Evolutionary conservation across 2,113 vertebrate species (phyloP).

Genomic region (Daubentonia madagascariensis): DNA sequence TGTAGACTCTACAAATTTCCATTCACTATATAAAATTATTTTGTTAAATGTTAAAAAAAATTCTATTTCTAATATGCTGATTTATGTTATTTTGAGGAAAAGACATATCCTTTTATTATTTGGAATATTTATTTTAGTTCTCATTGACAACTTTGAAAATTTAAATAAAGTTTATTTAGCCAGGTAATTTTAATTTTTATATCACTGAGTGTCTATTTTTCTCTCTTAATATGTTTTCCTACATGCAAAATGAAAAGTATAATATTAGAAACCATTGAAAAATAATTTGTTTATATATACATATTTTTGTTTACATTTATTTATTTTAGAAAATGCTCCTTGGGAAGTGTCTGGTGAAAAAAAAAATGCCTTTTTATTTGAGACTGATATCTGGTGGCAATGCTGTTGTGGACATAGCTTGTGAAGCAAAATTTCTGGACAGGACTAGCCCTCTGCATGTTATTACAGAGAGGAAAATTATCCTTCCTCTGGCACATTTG

Average conservation of each 20-base stretch:
- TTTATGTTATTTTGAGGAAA: neutral
- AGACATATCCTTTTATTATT: neutral
- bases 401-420: conserved; percentile 49
- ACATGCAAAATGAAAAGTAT: neutral
- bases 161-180: neutral
- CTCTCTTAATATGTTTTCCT: neutral
- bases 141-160: neutral
- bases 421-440: conserved; percentile 71
- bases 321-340: conserved; percentile 30
- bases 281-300: neutral
- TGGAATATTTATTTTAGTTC: neutral
- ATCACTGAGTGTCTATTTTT: neutral
- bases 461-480: conserved; percentile 80
- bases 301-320: neutral
- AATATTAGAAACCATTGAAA: neutral
- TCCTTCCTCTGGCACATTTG: conserved; percentile 79
- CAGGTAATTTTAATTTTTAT: neutral
- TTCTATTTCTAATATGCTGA: neutral
- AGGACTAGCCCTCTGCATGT: conserved; percentile 61
- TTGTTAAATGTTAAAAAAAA: neutral
- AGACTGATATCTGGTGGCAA: conserved; percentile 44
- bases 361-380: conserved; percentile 42
- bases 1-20: neutral
- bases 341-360: neutral
- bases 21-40: neutral